These are phyloP conservation scores for Oscheius myriophilus DNA, from an alignment of 2,888 invertebrate genomes.

Conservation along the genomic window DNA sequence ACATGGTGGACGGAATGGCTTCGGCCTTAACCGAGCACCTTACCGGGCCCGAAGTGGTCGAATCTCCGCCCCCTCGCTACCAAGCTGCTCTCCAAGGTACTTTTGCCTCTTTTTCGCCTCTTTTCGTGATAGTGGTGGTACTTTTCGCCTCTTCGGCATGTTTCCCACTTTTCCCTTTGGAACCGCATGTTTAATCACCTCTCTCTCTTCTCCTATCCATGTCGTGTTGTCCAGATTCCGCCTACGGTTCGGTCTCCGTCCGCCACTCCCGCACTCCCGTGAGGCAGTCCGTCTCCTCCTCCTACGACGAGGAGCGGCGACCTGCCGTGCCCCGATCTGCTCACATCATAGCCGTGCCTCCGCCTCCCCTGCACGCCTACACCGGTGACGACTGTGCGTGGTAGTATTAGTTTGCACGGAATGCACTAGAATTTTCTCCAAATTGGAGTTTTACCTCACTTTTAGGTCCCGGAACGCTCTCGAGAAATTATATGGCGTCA, in stretches of 20 bases:
- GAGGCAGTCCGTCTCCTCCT: slow-evolving; percentile 29
- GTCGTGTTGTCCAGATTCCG: slow-evolving; percentile 34
- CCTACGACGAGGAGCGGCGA: slow-evolving; percentile 27
- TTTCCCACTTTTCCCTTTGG: slow-evolving; percentile 27
- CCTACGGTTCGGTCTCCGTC: slow-evolving; percentile 36
- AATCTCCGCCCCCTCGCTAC: slow-evolving; percentile 66
- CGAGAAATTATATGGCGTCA: slow-evolving; percentile 67
- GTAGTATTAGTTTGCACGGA: no score
- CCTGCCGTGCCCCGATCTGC: slow-evolving; percentile 3
- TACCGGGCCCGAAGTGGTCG: slow-evolving; percentile 46
- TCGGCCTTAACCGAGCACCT: slow-evolving; percentile 45
- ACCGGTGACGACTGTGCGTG: slow-evolving; percentile 27
- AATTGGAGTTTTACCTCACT: neutral
- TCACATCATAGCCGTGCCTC: slow-evolving; percentile 7
- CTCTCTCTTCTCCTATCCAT: no score
- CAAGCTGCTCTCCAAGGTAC: slow-evolving; percentile 64
- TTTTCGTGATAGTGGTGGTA: no score
- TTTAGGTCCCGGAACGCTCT: slow-evolving; percentile 65
- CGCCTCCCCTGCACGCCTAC: slow-evolving; percentile 6
- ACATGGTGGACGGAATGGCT: slow-evolving; percentile 52
- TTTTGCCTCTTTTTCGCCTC: neutral
- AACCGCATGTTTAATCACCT: slow-evolving; percentile 17
- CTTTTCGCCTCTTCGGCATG: slow-evolving; percentile 14
- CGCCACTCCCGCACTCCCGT: slow-evolving; percentile 36
- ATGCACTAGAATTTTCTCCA: neutral